These are phyloP conservation scores for Actinernus sp. DNA, from an alignment of 92 coral and sea anemone genomes.

Conservation along the genomic window DNA sequence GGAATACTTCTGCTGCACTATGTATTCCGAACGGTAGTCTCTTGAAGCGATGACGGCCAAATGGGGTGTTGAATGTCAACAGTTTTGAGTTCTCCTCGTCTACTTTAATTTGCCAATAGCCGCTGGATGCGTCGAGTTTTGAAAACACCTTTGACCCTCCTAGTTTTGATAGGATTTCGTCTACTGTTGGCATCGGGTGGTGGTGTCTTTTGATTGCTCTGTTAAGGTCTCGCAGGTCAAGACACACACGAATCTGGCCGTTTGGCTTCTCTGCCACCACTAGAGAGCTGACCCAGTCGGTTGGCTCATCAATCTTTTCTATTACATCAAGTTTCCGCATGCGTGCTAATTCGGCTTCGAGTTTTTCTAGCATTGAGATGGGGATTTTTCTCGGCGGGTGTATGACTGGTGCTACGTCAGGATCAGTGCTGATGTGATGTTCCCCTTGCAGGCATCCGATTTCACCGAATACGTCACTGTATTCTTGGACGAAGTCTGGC, in stretches of 20 bases:
- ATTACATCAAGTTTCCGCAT: conserved; percentile 37
- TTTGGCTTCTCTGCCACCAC: no score
- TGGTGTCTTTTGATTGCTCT: conserved; percentile 14
- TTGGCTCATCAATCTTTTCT: conserved; percentile 1
- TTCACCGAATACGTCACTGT: no score
- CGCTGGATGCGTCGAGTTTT: no score
- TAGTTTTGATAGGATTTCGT: no score
- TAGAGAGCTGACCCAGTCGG: no score
- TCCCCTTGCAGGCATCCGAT: no score
- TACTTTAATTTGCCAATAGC: conserved; percentile 28
- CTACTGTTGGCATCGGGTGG: conserved; percentile 31
- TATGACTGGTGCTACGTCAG: no score
- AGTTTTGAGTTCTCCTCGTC: conserved; percentile 17
- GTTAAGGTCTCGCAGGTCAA: no score
- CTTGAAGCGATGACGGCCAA: conserved; percentile 17
- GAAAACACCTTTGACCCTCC: no score
- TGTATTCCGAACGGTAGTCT: conserved; percentile 28
- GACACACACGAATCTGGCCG: conserved; percentile 26
- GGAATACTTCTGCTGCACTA: conserved; percentile 44
- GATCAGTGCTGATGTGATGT: no score
- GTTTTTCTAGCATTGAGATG: conserved; percentile 33
- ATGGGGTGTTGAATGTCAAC: conserved; percentile 37
- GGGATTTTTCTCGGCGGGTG: conserved; percentile 37
- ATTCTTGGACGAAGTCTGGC: no score
- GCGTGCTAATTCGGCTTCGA: no score